phyloP scores from a whole-genome alignment of 2,113 vertebrate genomes.

The Indicator indicator region DNA sequence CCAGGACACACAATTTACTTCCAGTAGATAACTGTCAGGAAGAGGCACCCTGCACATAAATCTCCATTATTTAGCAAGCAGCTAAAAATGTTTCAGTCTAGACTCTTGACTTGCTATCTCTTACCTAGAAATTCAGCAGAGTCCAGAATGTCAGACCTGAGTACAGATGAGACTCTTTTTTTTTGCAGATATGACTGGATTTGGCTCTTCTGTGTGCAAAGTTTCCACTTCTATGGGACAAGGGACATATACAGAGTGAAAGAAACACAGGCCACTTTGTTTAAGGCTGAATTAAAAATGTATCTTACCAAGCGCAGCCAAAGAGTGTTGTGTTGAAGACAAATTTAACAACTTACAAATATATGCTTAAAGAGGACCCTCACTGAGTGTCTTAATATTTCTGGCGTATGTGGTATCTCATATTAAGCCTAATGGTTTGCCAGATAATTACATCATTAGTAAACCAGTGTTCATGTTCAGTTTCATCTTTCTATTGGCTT shows the following conservation, averaged over 20 bases:
- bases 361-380: background rate
- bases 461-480: constrained; percentile 41
- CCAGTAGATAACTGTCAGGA: background rate
- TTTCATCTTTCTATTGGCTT: constrained; percentile 75
- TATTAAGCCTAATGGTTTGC: constrained; percentile 36
- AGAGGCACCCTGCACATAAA: background rate
- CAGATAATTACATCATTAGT: constrained; percentile 47
- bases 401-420: background rate
- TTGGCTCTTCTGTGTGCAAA: background rate
- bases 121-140: background rate
- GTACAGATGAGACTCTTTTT: background rate
- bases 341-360: background rate
- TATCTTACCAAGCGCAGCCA: background rate
- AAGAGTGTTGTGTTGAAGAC: background rate
- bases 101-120: background rate
- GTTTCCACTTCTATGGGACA: background rate
- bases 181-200: background rate
- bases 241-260: background rate
- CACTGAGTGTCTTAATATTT: background rate
- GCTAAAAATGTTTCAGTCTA: background rate
- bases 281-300: background rate
- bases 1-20: background rate
- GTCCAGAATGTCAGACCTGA: background rate
- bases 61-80: background rate
- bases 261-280: background rate